Evolutionary conservation across 2,797 vertebrate genomes (phyloP).

Genomic region (Monodelphis domestica): DNA sequence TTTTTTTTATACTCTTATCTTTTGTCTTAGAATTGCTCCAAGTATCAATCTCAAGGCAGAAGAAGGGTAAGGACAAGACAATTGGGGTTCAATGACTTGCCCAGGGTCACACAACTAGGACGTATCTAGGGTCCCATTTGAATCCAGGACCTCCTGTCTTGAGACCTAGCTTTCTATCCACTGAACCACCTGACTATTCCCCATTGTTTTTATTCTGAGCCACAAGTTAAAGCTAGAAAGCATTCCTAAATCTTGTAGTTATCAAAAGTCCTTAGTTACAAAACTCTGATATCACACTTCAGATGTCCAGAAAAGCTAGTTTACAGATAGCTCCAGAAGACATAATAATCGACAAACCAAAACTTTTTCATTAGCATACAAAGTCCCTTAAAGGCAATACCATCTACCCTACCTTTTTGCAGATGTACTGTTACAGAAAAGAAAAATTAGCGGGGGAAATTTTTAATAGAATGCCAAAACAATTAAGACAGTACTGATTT

Average conservation of each 20-base stretch:
- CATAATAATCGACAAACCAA: background rate
- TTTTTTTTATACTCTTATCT: too few species aligned
- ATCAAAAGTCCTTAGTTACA: background rate
- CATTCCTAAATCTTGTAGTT: background rate
- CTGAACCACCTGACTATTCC: too few species aligned
- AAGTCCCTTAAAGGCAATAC: background rate
- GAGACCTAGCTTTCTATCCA: too few species aligned
- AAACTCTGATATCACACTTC: background rate
- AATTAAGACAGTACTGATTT: conserved; percentile 72
- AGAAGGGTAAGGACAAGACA: too few species aligned
- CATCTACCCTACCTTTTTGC: conserved; percentile 24
- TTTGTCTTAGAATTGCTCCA: too few species aligned
- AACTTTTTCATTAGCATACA: background rate
- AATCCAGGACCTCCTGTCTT: too few species aligned
- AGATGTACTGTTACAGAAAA: conserved; percentile 45
- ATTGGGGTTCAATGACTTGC: too few species aligned
- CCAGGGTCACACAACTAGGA: too few species aligned
- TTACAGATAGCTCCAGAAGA: background rate
- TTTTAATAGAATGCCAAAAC: conserved; percentile 75
- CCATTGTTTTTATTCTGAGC: too few species aligned
- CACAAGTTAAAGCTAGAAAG: background rate
- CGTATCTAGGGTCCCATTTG: too few species aligned
- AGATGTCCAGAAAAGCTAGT: background rate
- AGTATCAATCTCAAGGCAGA: too few species aligned
- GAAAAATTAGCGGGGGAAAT: conserved; percentile 66